Percentiles rank a stretch among this genome's conserved stretches.
phyloP scores from a whole-genome alignment of 2,888 invertebrate genomes.

The Fragum sueziense region DNA sequence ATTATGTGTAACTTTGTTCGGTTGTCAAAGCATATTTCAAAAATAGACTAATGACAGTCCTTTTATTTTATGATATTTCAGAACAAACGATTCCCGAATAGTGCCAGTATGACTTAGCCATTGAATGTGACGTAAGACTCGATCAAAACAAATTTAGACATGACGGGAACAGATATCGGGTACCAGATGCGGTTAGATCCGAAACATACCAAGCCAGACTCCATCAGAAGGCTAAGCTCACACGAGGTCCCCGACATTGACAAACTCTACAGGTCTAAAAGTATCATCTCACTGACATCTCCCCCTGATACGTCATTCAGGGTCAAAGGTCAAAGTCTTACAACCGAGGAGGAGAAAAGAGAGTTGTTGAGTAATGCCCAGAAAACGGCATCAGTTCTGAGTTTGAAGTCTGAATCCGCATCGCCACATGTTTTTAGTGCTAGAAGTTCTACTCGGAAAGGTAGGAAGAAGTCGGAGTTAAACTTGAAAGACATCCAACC shows the following conservation, averaged over 20 bases:
- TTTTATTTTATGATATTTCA: too few species aligned
- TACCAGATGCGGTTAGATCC: constrained; percentile 16
- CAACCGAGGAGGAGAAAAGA: neutral
- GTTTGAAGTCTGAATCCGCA: constrained; percentile 9
- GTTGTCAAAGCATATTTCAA: too few species aligned
- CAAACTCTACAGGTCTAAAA: constrained; percentile 13
- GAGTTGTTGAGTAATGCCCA: neutral
- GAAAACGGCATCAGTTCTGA: neutral
- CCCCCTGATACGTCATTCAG: neutral
- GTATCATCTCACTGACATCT: neutral
- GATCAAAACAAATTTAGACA: too few species aligned
- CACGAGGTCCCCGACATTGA: neutral
- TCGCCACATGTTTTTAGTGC: constrained; percentile 1
- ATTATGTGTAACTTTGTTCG: too few species aligned
- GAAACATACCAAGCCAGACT: neutral
- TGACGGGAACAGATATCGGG: neutral
- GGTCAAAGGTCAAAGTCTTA: neutral
- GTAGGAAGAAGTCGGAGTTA: neutral
- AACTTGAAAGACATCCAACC: neutral
- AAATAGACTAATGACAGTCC: too few species aligned
- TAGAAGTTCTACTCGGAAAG: neutral
- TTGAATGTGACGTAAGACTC: too few species aligned
- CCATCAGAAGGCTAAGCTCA: neutral
- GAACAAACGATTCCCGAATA: too few species aligned
- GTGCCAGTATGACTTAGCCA: too few species aligned